Evolutionary conservation across 2,797 vertebrate species (phyloP), one percentile per base, ranked within the genome.

Genomic region (Vespertilio murinus): DNA sequence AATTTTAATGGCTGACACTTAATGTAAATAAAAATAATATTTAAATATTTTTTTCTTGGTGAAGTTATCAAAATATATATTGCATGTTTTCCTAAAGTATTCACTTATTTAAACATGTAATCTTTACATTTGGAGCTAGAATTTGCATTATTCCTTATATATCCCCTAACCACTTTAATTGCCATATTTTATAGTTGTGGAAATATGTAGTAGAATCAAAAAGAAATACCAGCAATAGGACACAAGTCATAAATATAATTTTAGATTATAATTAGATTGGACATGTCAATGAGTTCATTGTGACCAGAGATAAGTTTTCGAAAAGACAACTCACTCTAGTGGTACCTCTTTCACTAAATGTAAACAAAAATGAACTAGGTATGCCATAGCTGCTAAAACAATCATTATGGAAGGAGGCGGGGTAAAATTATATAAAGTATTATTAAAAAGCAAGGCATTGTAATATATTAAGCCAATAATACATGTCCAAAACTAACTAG

Each of bases 1-100:
- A 94, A 89, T 93, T 93, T 90, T 93, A 95, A 92, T 94, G 64
- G 84, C 81, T 88, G 56, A 93, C 38, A 91, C 12, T 84, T 90
- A 82, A 87, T 79, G 30, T 84, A 92, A 91, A 61, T 80, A 87
- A 92, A 88, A 91, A 83, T 85, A 78, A 91, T 83, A 90, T 90
- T 87, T 9, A 74, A 86, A 92, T 38, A 3, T 92, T 3, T 47
- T 42, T 69, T 93, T 85, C 40, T 56, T 88, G 42, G 28, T 87
- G 22, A 96, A 85, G 8, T 91, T 83, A 54, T 73, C 13, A 92
- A 94, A 82, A 90, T 95, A 38, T 52, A 49, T 5, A 33, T 88
- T 88, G 42, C 12, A 88, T 20, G 69, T 84, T 91, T 81, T 49
- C 23, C 30, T 91, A 33, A 91, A 88, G 23, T 79, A 61, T 81